phyloP scores from a whole-genome alignment of 2,113 vertebrate genomes.

The Tychaedon coryphoeus region DNA sequence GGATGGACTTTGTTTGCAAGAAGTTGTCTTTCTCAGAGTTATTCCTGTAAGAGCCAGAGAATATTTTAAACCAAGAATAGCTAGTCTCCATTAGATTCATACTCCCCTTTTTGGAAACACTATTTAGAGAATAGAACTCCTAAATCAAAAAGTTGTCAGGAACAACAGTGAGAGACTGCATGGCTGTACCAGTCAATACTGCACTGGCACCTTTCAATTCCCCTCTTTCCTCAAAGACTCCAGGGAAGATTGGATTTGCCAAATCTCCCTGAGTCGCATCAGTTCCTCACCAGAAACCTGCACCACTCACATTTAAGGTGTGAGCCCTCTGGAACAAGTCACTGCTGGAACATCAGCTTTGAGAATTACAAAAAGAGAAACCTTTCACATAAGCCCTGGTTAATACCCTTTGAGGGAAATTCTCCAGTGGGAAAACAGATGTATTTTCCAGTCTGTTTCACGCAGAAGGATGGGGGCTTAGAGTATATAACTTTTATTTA shows the following conservation, averaged over 20 bases:
- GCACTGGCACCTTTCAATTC: not conserved
- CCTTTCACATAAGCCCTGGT: not conserved
- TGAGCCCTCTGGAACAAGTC: not conserved
- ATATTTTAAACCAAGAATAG: constrained; percentile 19
- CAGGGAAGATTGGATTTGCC: not conserved
- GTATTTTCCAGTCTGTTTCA: not conserved
- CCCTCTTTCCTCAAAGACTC: not conserved
- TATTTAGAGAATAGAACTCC: constrained; percentile 1
- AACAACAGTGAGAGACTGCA: not conserved
- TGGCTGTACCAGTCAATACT: not conserved
- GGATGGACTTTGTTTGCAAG: not conserved
- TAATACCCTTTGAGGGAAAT: not conserved
- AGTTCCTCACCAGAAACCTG: not conserved
- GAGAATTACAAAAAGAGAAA: not conserved
- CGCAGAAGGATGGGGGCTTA: not conserved
- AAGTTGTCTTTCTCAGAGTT: not conserved
- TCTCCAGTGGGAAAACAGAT: not conserved
- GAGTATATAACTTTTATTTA: not conserved
- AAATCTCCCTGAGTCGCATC: accelerated
- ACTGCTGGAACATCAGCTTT: accelerated
- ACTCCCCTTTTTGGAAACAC: not conserved
- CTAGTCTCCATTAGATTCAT: not conserved
- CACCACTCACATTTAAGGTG: not conserved
- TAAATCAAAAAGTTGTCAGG: not conserved
- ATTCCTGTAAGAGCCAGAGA: not conserved